phyloP scores from a whole-genome alignment of 2,797 vertebrate genomes.

The Carduelis carduelis region DNA sequence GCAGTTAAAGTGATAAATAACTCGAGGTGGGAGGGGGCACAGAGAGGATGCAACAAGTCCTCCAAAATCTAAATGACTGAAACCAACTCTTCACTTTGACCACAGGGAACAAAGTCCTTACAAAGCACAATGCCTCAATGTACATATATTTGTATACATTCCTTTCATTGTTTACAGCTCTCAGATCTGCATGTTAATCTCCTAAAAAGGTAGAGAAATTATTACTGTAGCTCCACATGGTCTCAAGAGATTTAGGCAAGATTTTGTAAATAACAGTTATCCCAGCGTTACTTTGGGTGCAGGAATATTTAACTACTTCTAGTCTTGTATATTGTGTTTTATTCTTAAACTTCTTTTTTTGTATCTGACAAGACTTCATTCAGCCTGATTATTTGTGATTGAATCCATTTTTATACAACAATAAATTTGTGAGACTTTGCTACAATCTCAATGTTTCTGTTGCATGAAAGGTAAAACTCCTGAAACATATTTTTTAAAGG shows the following conservation, averaged over 20 bases:
- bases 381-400: constrained; percentile 21
- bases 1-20: not conserved
- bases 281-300: not conserved
- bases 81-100: not conserved
- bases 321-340: constrained; percentile 45
- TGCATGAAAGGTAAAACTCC: not conserved
- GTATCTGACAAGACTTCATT: constrained; percentile 54
- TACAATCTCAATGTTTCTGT: not conserved
- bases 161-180: not conserved
- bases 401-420: not conserved
- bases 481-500: not conserved
- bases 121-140: not conserved
- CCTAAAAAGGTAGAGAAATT: not conserved
- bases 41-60: not conserved
- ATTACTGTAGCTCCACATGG: not conserved
- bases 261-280: constrained; percentile 38
- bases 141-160: not conserved
- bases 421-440: constrained; percentile 26
- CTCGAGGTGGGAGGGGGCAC: not conserved
- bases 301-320: constrained; percentile 42
- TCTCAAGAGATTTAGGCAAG: not conserved
- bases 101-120: not conserved
- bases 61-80: not conserved
- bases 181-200: not conserved
- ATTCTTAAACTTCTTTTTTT: constrained; percentile 62